These are phyloP conservation scores for Tragelaphus strepsiceros DNA, from an alignment of 2,113 vertebrate species.

Conservation along the genomic window DNA sequence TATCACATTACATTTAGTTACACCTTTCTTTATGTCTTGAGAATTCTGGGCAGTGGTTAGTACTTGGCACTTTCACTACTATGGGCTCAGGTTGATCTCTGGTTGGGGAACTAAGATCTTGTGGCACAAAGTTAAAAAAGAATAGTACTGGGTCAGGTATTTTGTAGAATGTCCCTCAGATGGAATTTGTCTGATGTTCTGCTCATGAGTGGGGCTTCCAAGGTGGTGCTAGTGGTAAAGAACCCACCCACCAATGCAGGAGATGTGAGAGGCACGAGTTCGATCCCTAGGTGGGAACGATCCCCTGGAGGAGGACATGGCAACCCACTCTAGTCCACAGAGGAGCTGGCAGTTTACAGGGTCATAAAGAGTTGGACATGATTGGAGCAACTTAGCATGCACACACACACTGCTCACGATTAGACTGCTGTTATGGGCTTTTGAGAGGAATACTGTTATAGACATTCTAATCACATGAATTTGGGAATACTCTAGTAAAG, in stretches of 20 bases:
- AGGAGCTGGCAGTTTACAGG: background rate
- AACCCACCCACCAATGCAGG: background rate
- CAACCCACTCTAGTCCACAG: background rate
- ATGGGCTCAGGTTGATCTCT: background rate
- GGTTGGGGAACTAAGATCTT: background rate
- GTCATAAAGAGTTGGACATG: background rate
- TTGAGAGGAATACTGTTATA: background rate
- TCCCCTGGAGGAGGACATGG: background rate
- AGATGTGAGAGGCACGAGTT: accelerated
- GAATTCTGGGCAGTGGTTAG: background rate
- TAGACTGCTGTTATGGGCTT: background rate
- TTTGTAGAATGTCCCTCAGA: background rate
- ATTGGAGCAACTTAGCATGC: background rate
- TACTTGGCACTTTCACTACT: background rate
- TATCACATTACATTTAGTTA: background rate
- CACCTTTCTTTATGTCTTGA: background rate
- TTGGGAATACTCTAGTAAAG: background rate
- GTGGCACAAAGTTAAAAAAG: background rate
- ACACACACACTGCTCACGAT: background rate
- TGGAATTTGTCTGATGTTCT: background rate
- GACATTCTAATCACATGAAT: background rate
- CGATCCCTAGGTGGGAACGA: background rate
- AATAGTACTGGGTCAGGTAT: background rate
- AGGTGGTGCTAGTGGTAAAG: background rate
- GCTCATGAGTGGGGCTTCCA: background rate